Percentiles rank a stretch among this genome's conserved stretches.
These are phyloP conservation scores for Rhinogobius similis DNA, from an alignment of 2,113 vertebrate genomes.

Conservation along the genomic window DNA sequence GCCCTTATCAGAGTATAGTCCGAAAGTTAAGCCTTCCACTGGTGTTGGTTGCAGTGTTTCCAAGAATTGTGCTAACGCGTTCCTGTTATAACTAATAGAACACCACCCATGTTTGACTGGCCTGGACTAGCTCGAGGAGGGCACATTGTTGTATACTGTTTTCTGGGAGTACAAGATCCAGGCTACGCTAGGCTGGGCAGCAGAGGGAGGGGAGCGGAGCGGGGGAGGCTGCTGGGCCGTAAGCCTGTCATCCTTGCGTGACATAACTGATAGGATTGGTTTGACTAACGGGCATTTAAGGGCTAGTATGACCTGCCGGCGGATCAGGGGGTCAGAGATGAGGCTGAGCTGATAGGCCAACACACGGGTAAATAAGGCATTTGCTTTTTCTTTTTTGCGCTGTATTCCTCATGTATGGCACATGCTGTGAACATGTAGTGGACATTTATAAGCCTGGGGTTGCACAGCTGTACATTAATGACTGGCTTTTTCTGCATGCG, in stretches of 20 bases:
- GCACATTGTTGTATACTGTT: slow-evolving; percentile 27
- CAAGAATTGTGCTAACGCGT: slow-evolving; percentile 15
- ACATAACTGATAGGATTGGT: slow-evolving; percentile 83
- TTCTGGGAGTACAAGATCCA: slow-evolving; percentile 20
- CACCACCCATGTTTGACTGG: not conserved
- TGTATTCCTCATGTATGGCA: slow-evolving; percentile 31
- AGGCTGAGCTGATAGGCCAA: slow-evolving; percentile 17
- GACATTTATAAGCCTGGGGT: not conserved
- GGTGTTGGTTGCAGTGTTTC: not conserved
- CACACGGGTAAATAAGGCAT: slow-evolving; percentile 25
- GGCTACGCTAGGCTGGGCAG: slow-evolving; percentile 9
- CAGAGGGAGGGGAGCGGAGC: not conserved
- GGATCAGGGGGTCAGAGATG: slow-evolving; percentile 73
- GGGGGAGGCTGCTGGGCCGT: not conserved
- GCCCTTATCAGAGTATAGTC: too few species aligned
- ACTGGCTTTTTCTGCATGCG: not conserved
- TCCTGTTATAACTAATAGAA: slow-evolving; percentile 16
- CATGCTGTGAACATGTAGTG: not conserved
- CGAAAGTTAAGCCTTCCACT: not conserved
- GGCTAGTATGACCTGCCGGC: slow-evolving; percentile 75
- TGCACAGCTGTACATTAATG: not conserved
- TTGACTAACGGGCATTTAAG: slow-evolving; percentile 78
- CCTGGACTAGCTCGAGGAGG: slow-evolving; percentile 27
- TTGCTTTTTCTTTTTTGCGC: slow-evolving; percentile 3
- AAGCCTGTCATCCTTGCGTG: slow-evolving; percentile 77